Base-by-base conservation (phyloP, 2,113 vertebrate species). In the Todiramphus saurophagus region DNA sequence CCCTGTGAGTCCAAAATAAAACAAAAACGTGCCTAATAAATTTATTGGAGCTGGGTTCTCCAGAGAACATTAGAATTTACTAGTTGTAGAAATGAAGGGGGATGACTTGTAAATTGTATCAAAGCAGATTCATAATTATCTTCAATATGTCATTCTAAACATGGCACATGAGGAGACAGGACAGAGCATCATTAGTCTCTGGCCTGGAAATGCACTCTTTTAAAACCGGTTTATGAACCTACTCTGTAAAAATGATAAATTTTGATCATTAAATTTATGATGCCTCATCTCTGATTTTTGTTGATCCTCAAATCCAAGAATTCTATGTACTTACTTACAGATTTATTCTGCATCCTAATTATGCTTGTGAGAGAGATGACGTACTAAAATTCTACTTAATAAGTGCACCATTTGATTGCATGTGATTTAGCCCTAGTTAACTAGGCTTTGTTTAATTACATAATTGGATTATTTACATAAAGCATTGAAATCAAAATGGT, bases 401-500 rank as follows among this genome's bases (percentile, higher is more conserved):
- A 95, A 83, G 30, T 53, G 67, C 55, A 59, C 70, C 50, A 67
- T 77, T 81, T 96, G 95, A 93, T 89, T 84, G 83, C 50, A 67
- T 62, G 64, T 56, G 59, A 90, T 96, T 97, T 96, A 93, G 75
- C 92, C 89, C 58, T 92, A 67, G 43, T 95, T 97, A 96, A 92
- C 75, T 78, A 92, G 60, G 73, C 66, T 96, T 96, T 81, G 62
- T 64, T 70, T 96, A 94, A 96, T 96, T 92, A 70, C 39, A 70
- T 94, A 93, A 88, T 92, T 83, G 67, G 60, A 70, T 94, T 95
- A 92, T 97, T 95, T 95, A 91, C 85, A 90, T 89, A 87, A 93
- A 91, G 24, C 37, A 24, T 60, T 83, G 64, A 88, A 92, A 93
- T 75, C 68, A 91, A 92, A 93, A 94, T 90, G 43, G 10, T 0